Evolutionary conservation across 2,888 invertebrate genomes (phyloP).

Genomic region (Hyposoter didymator): DNA sequence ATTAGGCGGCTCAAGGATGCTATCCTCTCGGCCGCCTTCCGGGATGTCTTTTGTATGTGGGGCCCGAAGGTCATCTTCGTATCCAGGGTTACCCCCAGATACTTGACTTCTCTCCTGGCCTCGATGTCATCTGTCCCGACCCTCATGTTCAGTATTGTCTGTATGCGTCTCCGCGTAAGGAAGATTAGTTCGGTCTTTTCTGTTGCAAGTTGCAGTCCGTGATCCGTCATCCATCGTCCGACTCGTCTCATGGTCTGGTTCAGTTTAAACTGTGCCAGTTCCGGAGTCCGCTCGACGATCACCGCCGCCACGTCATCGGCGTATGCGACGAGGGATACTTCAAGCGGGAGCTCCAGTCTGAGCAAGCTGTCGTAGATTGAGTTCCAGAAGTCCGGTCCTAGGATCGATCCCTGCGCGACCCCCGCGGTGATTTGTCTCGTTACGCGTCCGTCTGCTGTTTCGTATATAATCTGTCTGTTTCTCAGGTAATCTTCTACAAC

Average conservation of each 20-base stretch:
- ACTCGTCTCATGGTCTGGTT: neutral
- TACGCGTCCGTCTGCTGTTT: neutral
- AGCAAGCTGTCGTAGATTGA: neutral
- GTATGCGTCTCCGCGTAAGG: neutral
- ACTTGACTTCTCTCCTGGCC: neutral
- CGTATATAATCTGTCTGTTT: neutral
- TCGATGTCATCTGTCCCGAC: neutral
- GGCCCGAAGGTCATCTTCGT: constrained; percentile 15
- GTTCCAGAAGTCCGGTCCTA: neutral
- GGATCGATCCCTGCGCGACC: neutral
- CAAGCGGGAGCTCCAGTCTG: neutral
- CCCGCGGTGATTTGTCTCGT: neutral
- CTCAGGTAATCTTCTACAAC: neutral
- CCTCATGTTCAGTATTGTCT: neutral
- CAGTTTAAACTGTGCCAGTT: neutral
- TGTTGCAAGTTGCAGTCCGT: neutral
- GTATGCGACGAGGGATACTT: neutral
- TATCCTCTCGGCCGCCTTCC: neutral
- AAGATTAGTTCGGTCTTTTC: neutral
- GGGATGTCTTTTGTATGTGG: neutral
- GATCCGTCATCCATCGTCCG: constrained; percentile 4
- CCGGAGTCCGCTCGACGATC: neutral
- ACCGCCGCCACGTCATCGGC: neutral
- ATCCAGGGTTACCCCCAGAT: neutral
- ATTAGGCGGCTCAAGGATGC: neutral